Base-by-base conservation (phyloP, 2,113 vertebrate species). In the Grammomys dolichurus region DNA sequence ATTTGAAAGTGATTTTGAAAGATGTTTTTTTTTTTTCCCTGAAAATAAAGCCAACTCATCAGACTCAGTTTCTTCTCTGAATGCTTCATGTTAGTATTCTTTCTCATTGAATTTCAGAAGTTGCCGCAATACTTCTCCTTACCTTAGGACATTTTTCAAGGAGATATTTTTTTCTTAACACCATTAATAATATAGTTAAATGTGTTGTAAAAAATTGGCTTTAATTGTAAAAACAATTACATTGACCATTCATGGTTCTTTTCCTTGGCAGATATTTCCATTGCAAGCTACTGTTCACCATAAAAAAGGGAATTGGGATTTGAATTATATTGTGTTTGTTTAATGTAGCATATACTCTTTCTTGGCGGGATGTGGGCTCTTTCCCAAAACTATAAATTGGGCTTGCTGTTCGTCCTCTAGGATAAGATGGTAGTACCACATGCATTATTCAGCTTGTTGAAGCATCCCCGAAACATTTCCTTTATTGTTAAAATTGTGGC, bases 321-420 rank as follows among this genome's bases (percentile, higher is more conserved):
- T 93, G 89, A 96, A 97, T 97, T 97, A 40, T 73, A 94, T 96
- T 98, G 89, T 96, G 70, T 94, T 98, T 98, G n/a, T 95, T 98
- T 98, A 98, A 90, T 91, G 77, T 96, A 96, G 76, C 88, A 46
- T 97, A 72, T 12, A 36, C 20, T n/a, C 26, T 91, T 65, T 80
- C 91, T 97, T 94, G 94, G 51, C 93, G 97, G 91, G 86, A 43
- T 6, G 43, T 82, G 89, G 69, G 60, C 84, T 94, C 69, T 90
- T 97, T 63, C 43, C 95, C 72, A 87, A 95, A 90, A 94, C 48
- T 96, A 12, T 93, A 51, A 93, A 96, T 91, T 6, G 88, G 7
- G 2, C 69, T 98, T 58, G 4, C 43, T 82, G 43, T 92, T 75
- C 54, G 94, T 60, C 94, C 33, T 85, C 54, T 3, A 84, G 86